Conservation (phyloP, 2,888 invertebrate species). For the Helleia helle region DNA sequence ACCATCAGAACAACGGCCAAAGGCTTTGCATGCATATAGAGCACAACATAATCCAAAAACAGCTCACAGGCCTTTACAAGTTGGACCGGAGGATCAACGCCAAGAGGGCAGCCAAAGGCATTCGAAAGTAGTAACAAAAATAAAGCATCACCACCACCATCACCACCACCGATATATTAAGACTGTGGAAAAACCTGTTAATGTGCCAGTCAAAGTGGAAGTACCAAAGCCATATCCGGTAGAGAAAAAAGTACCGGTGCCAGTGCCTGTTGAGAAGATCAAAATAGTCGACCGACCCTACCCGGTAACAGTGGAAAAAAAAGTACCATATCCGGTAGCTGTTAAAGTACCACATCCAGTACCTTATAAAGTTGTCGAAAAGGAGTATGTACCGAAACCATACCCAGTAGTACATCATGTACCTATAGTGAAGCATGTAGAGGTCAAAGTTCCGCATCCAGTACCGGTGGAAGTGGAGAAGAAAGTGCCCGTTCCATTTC, state of each 20-base stretch:
- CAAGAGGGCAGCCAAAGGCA: conserved; percentile 37
- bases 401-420: conserved; percentile 61
- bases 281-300: conserved; percentile 49
- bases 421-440: conserved; percentile 50
- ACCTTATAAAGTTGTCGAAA: conserved; percentile 67
- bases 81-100: conserved; percentile 36
- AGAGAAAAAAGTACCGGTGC: conserved; percentile 53
- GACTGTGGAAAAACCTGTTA: conserved; percentile 72
- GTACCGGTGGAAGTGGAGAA: conserved; percentile 52
- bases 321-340: conserved; percentile 57
- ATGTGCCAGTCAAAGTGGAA: conserved; percentile 66
- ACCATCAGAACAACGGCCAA: background rate
- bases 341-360: conserved; percentile 61
- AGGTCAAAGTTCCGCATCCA: conserved; percentile 57
- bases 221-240: conserved; percentile 73
- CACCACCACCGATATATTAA: conserved; percentile 78
- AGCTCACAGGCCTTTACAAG: conserved; percentile 19
- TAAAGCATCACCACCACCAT: conserved; percentile 78
- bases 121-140: conserved; percentile 46
- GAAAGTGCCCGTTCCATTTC: conserved; percentile 55
- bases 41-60: conserved; percentile 11
- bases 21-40: conserved; percentile 2
- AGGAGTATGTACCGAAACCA: conserved; percentile 62
- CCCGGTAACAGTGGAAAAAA: conserved; percentile 59
- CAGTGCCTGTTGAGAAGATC: conserved; percentile 30